Evolutionary conservation across 2,888 invertebrate species (phyloP).

Genomic region (Papilio elwesi): DNA sequence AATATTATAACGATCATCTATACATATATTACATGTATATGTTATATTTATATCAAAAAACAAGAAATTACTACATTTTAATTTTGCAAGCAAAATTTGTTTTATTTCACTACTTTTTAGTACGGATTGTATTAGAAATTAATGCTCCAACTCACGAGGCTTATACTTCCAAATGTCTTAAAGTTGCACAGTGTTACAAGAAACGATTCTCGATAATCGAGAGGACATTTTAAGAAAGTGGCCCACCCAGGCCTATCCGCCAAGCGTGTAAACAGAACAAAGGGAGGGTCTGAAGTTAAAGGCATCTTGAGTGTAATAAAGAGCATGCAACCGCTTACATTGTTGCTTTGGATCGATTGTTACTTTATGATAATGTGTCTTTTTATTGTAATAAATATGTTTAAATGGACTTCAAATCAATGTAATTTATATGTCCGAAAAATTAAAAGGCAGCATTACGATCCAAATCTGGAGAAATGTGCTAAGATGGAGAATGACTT

Average conservation of each 20-base stretch:
- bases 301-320: conserved; percentile 4
- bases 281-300: conserved; percentile 41
- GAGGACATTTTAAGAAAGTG: conserved; percentile 50
- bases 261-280: conserved; percentile 45
- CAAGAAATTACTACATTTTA: neutral
- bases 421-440: no score
- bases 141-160: conserved; percentile 46
- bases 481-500: no score
- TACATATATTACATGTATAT: no score
- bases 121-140: conserved; percentile 37
- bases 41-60: neutral
- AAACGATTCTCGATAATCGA: conserved; percentile 63
- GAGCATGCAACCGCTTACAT: neutral
- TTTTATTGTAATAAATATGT: no score
- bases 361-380: neutral
- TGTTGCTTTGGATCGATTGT: neutral
- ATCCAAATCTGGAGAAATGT: no score
- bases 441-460: no score
- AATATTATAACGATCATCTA: no score
- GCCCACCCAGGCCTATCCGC: conserved; percentile 48
- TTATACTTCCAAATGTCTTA: conserved; percentile 38
- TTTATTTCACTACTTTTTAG: conserved; percentile 27
- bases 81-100: neutral
- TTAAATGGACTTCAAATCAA: no score
- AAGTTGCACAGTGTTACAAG: conserved; percentile 52